Conservation (phyloP, 37 sponge, comb jelly and placozoan species). For the Beroe forskalii region DNA sequence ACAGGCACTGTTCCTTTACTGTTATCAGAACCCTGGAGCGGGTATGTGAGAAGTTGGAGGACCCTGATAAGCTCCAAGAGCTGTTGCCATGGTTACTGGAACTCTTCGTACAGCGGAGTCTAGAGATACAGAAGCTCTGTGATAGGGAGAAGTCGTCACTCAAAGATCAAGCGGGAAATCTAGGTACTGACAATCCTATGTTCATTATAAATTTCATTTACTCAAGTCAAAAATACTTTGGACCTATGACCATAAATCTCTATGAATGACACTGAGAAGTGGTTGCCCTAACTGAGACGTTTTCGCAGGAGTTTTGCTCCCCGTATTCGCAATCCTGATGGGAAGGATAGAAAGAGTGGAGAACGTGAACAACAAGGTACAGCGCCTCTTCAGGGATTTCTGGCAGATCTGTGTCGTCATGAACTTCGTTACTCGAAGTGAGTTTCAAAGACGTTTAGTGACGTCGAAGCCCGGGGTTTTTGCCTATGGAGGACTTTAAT, state of each 20-base stretch:
- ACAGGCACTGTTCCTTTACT: slow-evolving; percentile 52
- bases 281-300: too few species aligned
- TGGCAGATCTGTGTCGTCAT: slow-evolving; percentile 93
- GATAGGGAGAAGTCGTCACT: slow-evolving; percentile 50
- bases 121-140: slow-evolving; percentile 59
- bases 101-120: slow-evolving; percentile 52
- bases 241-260: too few species aligned
- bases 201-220: too few species aligned
- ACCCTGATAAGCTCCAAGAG: slow-evolving; percentile 6
- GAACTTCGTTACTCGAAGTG: slow-evolving; percentile 75
- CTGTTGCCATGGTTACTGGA: slow-evolving; percentile 57
- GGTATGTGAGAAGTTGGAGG: slow-evolving; percentile 24
- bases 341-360: slow-evolving; percentile 40
- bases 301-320: slow-evolving; percentile 33
- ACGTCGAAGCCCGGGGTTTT: too few species aligned
- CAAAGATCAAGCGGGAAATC: slow-evolving; percentile 43
- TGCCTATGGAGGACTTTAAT: too few species aligned
- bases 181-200: too few species aligned
- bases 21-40: slow-evolving; percentile 48
- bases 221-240: too few species aligned
- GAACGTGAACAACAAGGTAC: slow-evolving; percentile 23
- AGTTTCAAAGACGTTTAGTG: too few species aligned
- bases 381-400: slow-evolving; percentile 87
- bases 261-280: too few species aligned
- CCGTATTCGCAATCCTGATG: slow-evolving; percentile 53